Conservation (phyloP, 2,113 vertebrate species). For the Phalacrocorax pelagicus region DNA sequence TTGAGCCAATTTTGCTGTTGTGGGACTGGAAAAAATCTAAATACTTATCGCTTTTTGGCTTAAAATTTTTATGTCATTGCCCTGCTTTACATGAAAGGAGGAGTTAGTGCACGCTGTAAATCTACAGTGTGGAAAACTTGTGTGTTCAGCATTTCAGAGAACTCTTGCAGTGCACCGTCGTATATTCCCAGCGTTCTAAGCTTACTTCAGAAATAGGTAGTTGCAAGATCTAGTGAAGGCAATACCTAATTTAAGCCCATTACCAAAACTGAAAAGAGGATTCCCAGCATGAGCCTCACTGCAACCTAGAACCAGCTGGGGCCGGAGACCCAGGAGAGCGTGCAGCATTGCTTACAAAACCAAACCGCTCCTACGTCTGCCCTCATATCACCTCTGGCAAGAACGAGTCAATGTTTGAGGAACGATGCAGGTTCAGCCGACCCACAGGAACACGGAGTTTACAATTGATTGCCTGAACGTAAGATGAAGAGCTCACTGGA, state of each 20-base stretch:
- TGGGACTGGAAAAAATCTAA: not conserved
- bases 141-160: not conserved
- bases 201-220: not conserved
- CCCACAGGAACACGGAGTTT: not conserved
- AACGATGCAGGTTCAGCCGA: not conserved
- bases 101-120: not conserved
- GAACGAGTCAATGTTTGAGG: not conserved
- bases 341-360: not conserved
- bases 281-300: not conserved
- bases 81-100: not conserved
- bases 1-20: not conserved
- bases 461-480: rapidly evolving
- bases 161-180: not conserved
- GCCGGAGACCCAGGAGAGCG: too few species aligned
- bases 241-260: not conserved
- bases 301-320: not conserved
- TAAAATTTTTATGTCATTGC: not conserved
- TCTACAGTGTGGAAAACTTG: not conserved
- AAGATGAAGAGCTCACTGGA: not conserved
- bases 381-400: not conserved
- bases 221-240: not conserved
- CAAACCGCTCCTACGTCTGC: rapidly evolving
- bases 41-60: not conserved
- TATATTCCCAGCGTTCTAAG: not conserved
- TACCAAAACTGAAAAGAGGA: not conserved